phyloP scores from a whole-genome alignment of 2,113 vertebrate genomes.

The Sitta europaea region DNA sequence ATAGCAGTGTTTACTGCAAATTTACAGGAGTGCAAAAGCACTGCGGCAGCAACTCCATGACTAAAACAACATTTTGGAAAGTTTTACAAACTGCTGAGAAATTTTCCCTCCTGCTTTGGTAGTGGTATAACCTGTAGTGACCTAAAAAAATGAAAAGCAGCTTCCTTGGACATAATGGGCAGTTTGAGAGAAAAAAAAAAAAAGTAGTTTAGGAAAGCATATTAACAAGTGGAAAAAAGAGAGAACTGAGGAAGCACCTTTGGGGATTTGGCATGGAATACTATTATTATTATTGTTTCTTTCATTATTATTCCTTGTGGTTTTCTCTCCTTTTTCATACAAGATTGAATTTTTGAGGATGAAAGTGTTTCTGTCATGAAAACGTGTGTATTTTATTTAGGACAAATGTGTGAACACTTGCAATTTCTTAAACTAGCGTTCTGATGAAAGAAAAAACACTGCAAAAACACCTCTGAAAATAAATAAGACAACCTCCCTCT shows the following conservation, averaged over 20 bases:
- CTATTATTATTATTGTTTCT: not conserved
- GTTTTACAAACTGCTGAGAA: not conserved
- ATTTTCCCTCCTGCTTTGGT: not conserved
- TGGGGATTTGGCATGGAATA: not conserved
- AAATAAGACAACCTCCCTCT: conserved; percentile 59
- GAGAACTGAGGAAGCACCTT: not conserved
- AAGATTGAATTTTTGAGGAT: not conserved
- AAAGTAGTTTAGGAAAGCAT: not conserved
- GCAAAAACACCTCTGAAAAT: conserved; percentile 53
- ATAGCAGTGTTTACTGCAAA: not conserved
- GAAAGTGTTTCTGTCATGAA: conserved; percentile 5
- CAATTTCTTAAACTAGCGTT: conserved; percentile 25
- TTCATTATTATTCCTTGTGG: not conserved
- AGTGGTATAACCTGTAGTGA: not conserved
- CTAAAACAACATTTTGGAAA: not conserved
- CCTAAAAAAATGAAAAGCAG: not conserved
- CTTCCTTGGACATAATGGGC: not conserved
- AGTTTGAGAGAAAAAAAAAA: not conserved
- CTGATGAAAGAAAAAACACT: conserved; percentile 34
- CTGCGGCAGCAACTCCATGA: fast-evolving
- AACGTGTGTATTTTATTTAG: conserved; percentile 26
- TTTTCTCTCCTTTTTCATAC: not conserved
- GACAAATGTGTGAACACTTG: conserved; percentile 53
- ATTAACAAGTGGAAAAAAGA: not conserved
- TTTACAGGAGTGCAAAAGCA: not conserved